Evolutionary conservation across 2,888 invertebrate genomes (phyloP).

Genomic region (Apocheima hispidaria): DNA sequence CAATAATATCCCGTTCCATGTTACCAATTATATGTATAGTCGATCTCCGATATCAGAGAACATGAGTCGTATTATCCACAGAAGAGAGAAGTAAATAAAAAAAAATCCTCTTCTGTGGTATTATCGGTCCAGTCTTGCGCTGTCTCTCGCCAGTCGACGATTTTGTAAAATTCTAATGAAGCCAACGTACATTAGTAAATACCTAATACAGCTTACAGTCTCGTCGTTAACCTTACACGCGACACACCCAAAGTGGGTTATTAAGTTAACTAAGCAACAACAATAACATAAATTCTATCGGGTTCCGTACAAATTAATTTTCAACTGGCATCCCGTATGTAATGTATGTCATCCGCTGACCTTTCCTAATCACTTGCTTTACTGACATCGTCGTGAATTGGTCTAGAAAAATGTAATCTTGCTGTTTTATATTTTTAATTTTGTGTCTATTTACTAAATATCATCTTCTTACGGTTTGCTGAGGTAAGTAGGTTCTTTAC

Average conservation of each 20-base stretch:
- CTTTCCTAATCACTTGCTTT: constrained; percentile 24
- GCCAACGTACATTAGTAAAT: background rate
- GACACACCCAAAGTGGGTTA: constrained; percentile 34
- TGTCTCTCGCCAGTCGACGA: background rate
- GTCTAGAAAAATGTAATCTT: constrained; percentile 5
- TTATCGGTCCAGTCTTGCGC: background rate
- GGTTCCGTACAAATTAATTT: constrained; percentile 46
- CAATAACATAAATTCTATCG: constrained; percentile 41
- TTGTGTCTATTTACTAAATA: no score
- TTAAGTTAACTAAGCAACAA: constrained; percentile 41
- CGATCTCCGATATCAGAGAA: no score
- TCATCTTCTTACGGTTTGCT: no score
- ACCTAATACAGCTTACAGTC: background rate
- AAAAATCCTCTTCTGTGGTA: no score
- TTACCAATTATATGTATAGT: no score
- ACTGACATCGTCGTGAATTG: constrained; percentile 26
- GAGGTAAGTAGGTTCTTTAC: no score
- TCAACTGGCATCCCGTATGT: constrained; percentile 42
- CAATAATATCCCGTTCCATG: no score
- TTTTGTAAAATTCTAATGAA: background rate
- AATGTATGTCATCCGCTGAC: constrained; percentile 46
- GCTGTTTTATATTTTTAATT: background rate
- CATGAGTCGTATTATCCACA: no score
- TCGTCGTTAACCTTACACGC: constrained; percentile 9
- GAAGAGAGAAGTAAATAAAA: no score